Evolutionary conservation across 2,888 invertebrate genomes (phyloP), one percentile per base, ranked within the genome.

Genomic region (Nowickia ferox): DNA sequence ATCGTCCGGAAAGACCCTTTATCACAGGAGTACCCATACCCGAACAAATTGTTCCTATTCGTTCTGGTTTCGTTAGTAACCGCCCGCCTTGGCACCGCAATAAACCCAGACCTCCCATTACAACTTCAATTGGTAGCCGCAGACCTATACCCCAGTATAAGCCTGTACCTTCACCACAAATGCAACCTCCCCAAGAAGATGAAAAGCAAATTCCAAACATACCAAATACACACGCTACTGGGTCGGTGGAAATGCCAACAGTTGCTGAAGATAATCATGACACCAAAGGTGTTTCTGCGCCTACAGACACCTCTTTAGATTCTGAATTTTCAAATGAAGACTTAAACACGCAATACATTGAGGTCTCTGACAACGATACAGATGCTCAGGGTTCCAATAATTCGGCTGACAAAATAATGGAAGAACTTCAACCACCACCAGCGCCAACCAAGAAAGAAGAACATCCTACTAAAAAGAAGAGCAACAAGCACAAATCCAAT

Each of bases 11-110:
- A 5, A 93, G 95, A 66, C 96, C 95, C 0, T 95, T 94, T 87
- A 92, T 95, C n/a, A 94, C 95, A 82, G 96, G 96, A 55, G 95
- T 96, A 38, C 96, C 96, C 87, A 93, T 96, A 84, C 96, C 96
- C 3, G 96, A 97, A 88, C 96, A 96, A 91, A 94, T 96, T 75
- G 95, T 96, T 10, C 96, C 96, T n/a, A 94, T 94, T 85, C 92
- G 95, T 82, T 95, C 96, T 40, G 94, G 94, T 0, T 94, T 94
- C 61, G 93, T 94, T 5, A 94, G 92, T 84, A 94, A 94, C 72
- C 93, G 95, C 2, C 95, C 95, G 9, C 95, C 95, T 0, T 96
- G 95, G 96, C 95, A 95, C 87, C 93, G 95, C 71, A 95, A 95
- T 38, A 93, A 95, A 81, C 95, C 95, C 0, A 92, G 94, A 74